These are phyloP conservation scores for Avahi laniger DNA, from an alignment of 2,797 vertebrate genomes.

Conservation along the genomic window DNA sequence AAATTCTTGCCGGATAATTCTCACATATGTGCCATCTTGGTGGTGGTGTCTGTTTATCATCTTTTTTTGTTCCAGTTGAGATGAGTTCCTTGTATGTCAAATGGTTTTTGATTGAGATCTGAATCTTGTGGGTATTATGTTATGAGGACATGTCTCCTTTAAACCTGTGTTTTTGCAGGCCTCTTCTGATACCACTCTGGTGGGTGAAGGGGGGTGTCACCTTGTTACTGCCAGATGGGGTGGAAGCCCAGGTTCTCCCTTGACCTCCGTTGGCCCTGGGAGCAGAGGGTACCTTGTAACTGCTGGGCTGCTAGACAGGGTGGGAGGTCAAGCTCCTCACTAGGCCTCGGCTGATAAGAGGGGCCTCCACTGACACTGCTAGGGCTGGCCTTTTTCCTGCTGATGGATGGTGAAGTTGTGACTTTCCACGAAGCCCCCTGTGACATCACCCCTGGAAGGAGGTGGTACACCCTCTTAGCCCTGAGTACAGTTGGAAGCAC, in stretches of 20 bases:
- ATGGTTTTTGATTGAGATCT: not conserved
- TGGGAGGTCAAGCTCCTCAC: not conserved
- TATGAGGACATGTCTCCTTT: not conserved
- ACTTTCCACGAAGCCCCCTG: not conserved
- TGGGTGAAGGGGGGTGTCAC: not conserved
- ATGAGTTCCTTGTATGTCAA: not conserved
- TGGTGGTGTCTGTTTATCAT: not conserved
- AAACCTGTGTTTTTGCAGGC: not conserved
- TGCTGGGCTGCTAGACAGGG: too few relatives aligned
- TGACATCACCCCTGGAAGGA: too few relatives aligned
- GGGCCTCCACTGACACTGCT: not conserved
- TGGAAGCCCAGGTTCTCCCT: not conserved
- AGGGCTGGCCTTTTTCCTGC: not conserved
- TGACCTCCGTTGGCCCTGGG: not conserved
- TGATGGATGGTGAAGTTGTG: not conserved
- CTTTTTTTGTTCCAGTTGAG: not conserved
- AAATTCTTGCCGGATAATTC: not conserved
- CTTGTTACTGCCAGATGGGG: not conserved
- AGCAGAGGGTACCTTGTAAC: not conserved
- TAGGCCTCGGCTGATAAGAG: too few relatives aligned
- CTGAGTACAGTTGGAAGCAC: fast-evolving
- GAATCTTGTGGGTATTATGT: not conserved
- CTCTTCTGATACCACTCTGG: not conserved
- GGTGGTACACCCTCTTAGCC: too few relatives aligned
- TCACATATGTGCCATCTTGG: not conserved